phyloP scores from a whole-genome alignment of 2,113 vertebrate genomes.

The Anoplopoma fimbria region DNA sequence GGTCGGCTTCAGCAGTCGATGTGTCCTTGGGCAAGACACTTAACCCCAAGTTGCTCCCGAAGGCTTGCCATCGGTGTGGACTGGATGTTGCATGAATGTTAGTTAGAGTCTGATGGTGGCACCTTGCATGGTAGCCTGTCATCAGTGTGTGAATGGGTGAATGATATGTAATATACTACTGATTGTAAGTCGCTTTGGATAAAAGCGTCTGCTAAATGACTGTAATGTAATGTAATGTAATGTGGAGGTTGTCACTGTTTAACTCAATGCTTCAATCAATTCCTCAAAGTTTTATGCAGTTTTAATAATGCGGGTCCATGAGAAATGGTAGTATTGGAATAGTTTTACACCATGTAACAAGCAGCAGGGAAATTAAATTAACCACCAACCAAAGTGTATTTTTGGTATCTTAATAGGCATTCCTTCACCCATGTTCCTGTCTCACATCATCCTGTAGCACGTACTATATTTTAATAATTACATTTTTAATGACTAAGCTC shows the following conservation, averaged over 20 bases:
- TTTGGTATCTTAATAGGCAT: background rate
- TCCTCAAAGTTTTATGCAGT: background rate
- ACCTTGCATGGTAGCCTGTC: no score
- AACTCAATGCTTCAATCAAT: conserved; percentile 4
- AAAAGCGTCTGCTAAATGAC: no score
- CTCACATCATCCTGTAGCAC: background rate
- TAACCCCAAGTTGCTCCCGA: no score
- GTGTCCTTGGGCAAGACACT: no score
- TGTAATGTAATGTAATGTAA: no score
- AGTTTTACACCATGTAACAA: background rate
- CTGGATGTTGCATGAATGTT: no score
- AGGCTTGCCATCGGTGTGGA: no score
- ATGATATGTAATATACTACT: no score
- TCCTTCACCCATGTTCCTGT: background rate
- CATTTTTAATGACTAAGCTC: conserved; percentile 2
- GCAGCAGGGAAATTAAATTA: background rate
- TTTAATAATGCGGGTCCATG: background rate
- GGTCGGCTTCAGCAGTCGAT: no score
- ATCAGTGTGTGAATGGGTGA: no score
- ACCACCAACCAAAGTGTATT: background rate
- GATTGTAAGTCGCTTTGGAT: no score
- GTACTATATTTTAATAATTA: conserved; percentile 15
- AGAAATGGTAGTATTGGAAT: background rate
- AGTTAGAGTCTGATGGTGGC: no score
- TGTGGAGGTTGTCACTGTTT: conserved; percentile 5